These are phyloP conservation scores for Triplophysa siluroides DNA, from an alignment of 2,113 vertebrate species.

Conservation along the genomic window DNA sequence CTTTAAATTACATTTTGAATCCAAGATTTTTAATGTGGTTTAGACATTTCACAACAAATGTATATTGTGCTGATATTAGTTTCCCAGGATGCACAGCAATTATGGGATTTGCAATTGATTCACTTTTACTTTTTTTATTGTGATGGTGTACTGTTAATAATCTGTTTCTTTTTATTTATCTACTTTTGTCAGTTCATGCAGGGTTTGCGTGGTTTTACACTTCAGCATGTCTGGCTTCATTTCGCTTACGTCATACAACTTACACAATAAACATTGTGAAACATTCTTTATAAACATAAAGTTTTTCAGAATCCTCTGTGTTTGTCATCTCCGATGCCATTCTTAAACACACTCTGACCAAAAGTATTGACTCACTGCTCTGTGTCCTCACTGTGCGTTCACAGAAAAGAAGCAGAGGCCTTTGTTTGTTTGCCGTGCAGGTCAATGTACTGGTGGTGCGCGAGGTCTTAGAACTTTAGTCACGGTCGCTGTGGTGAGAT, in stretches of 20 bases:
- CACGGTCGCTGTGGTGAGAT: background rate
- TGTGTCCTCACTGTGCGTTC: background rate
- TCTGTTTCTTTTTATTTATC: too few species aligned
- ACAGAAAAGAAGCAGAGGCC: background rate
- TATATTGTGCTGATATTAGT: too few species aligned
- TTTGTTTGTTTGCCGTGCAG: conserved; percentile 21
- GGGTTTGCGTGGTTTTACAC: too few species aligned
- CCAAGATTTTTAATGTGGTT: too few species aligned
- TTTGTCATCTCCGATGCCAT: background rate
- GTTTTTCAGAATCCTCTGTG: background rate
- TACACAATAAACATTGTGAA: background rate
- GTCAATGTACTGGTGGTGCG: background rate
- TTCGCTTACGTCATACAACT: background rate
- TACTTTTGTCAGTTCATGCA: too few species aligned
- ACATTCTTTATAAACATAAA: background rate
- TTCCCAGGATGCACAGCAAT: too few species aligned
- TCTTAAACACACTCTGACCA: background rate
- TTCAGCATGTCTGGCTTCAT: background rate
- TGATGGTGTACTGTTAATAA: too few species aligned
- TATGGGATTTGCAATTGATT: too few species aligned
- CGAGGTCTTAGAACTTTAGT: background rate
- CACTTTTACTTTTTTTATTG: too few species aligned
- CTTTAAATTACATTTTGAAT: too few species aligned
- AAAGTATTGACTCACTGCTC: background rate
- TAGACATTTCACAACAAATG: too few species aligned